phyloP scores from a whole-genome alignment of 1,140 invertebrate genomes.

The Zaprionus vittiger region DNA sequence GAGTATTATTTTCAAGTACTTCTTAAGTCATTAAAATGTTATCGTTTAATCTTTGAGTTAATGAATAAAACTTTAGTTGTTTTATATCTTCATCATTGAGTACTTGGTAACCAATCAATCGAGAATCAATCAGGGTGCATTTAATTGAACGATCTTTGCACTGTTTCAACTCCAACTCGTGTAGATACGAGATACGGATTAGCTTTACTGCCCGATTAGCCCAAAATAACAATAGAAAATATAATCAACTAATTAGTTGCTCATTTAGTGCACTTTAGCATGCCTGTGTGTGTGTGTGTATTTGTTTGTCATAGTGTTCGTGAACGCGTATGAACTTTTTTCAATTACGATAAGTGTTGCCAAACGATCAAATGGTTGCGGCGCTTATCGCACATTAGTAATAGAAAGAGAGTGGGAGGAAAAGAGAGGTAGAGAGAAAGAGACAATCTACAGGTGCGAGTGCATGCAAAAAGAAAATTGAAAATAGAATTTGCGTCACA shows the following conservation, averaged over 20 bases:
- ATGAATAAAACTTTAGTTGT: neutral
- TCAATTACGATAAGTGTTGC: constrained; percentile 74
- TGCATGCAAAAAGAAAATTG: constrained; percentile 35
- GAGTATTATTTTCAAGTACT: neutral
- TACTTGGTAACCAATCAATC: neutral
- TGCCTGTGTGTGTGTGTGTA: constrained; percentile 4
- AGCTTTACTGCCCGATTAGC: constrained; percentile 48
- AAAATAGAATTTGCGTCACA: constrained; percentile 34
- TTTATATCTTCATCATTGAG: neutral
- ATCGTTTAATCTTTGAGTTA: neutral
- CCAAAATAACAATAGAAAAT: constrained; percentile 33
- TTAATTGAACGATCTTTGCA: constrained; percentile 48
- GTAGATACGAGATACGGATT: constrained; percentile 12
- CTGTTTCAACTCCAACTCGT: neutral
- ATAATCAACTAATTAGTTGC: constrained; percentile 66
- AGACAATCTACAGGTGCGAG: constrained; percentile 19
- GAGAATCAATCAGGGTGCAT: constrained; percentile 21
- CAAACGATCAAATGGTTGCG: constrained; percentile 60
- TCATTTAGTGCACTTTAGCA: constrained; percentile 44
- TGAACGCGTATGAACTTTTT: constrained; percentile 14
- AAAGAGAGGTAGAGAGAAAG: neutral
- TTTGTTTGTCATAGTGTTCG: neutral
- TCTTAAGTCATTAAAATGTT: neutral
- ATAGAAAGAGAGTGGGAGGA: constrained; percentile 21
- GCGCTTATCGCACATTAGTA: constrained; percentile 41